phyloP scores from a whole-genome alignment of 1,140 invertebrate genomes.

The Trinorchestia longiramus region DNA sequence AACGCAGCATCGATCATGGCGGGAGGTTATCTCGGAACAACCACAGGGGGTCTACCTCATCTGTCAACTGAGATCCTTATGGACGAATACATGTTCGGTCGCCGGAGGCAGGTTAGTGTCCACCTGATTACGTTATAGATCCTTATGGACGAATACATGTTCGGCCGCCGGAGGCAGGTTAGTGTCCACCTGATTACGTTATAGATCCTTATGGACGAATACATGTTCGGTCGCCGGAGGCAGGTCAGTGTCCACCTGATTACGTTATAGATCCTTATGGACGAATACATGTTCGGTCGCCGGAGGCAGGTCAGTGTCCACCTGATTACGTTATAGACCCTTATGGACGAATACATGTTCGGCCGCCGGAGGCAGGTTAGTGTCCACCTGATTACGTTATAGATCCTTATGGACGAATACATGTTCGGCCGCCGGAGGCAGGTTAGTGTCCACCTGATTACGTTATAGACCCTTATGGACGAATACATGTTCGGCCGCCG shows the following conservation, averaged over 20 bases:
- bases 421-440: too few relatives aligned
- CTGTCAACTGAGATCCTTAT: conserved; percentile 83
- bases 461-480: too few relatives aligned
- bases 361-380: too few relatives aligned
- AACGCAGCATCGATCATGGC: conserved; percentile 57
- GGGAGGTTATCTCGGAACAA: conserved; percentile 63
- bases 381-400: too few relatives aligned
- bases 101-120: conserved; percentile 80
- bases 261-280: background rate
- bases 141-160: conserved; percentile 68
- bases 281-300: conserved; percentile 75
- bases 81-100: conserved; percentile 92
- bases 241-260: conserved; percentile 75
- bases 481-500: too few relatives aligned
- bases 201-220: conserved; percentile 68
- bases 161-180: conserved; percentile 83
- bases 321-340: background rate
- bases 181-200: conserved; percentile 68
- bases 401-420: too few relatives aligned
- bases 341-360: background rate
- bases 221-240: conserved; percentile 77
- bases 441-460: too few relatives aligned
- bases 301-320: conserved; percentile 79
- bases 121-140: background rate
- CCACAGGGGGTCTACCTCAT: conserved; percentile 78